Evolutionary conservation across 2,113 vertebrate genomes (phyloP).

Genomic region (Amphilophus citrinellus): DNA sequence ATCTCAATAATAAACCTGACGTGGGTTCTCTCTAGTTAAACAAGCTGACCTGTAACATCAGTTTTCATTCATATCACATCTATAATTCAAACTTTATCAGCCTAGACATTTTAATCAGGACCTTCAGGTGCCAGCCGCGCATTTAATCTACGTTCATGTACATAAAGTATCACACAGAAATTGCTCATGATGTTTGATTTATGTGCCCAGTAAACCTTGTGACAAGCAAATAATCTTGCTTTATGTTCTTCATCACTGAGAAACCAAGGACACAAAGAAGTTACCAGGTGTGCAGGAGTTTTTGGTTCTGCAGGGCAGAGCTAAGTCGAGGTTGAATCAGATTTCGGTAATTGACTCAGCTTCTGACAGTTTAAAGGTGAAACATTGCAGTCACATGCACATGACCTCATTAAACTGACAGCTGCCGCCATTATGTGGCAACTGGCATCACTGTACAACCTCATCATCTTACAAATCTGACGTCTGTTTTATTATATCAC

Average conservation of each 20-base stretch:
- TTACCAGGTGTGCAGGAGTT: background rate
- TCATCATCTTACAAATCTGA: background rate
- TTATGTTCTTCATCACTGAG: background rate
- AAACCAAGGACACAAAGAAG: background rate
- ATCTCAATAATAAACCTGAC: background rate
- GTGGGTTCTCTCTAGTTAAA: no score
- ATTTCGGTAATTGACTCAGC: background rate
- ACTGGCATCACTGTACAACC: background rate
- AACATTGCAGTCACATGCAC: background rate
- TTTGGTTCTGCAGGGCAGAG: background rate
- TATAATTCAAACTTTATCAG: background rate
- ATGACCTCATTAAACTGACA: background rate
- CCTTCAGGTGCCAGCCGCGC: background rate
- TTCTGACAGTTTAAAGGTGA: background rate
- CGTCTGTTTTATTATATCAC: no score
- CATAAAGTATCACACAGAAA: no score
- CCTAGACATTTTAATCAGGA: background rate
- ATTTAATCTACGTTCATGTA: background rate
- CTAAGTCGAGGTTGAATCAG: background rate
- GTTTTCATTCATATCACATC: background rate
- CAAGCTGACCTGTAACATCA: no score
- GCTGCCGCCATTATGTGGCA: background rate
- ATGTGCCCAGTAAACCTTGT: background rate
- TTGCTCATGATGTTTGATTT: background rate
- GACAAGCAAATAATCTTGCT: background rate